phyloP scores from a whole-genome alignment of 2,113 vertebrate genomes.

The Pachyramphus minor region DNA sequence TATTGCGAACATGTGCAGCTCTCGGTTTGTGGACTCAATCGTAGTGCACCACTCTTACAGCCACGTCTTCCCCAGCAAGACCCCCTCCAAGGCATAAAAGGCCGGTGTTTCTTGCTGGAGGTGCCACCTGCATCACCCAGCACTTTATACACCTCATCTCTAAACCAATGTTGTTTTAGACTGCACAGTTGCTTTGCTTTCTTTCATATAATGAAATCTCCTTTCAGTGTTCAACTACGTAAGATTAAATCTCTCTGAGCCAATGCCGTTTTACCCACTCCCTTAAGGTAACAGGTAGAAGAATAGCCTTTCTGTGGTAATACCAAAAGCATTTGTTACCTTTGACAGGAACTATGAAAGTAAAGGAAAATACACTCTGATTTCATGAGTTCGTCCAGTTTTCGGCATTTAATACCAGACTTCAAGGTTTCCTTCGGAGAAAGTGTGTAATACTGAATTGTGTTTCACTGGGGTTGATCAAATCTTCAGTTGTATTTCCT shows the following conservation, averaged over 20 bases:
- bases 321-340: not conserved
- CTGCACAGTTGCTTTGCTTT: not conserved
- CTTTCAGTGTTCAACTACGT: fast-evolving
- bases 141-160: not conserved
- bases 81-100: not conserved
- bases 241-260: not conserved
- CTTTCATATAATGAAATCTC: not conserved
- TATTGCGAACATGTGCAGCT: not conserved
- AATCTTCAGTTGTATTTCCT: not conserved
- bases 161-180: not conserved
- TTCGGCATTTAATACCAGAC: not conserved
- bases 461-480: not conserved
- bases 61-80: not conserved
- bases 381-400: not conserved
- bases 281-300: not conserved
- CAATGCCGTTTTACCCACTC: not conserved
- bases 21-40: not conserved
- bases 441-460: not conserved
- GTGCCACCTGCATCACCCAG: not conserved
- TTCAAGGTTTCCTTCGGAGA: not conserved
- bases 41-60: not conserved
- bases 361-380: not conserved
- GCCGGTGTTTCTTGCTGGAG: not conserved
- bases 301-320: not conserved
- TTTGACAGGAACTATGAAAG: not conserved